Conservation (phyloP, 2,797 vertebrate species). For the Centroberyx gerrardi region DNA sequence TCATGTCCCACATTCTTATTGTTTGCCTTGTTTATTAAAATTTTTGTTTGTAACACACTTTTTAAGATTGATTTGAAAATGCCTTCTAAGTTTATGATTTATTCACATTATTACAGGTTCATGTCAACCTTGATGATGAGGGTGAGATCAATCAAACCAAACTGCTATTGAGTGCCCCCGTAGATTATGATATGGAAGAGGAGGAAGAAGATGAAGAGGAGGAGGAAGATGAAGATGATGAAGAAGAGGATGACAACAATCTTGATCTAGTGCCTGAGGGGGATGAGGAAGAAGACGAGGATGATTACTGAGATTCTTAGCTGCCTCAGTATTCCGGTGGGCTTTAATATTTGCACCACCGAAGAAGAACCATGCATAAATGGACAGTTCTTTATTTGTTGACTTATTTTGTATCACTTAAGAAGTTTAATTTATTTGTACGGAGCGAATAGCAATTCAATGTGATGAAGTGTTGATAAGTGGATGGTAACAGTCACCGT, state of each 20-base stretch:
- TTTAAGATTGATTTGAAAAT: neutral
- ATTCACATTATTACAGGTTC: slow-evolving; percentile 70
- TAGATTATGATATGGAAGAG: slow-evolving; percentile 85
- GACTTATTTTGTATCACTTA: slow-evolving; percentile 58
- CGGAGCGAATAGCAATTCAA: slow-evolving; percentile 14
- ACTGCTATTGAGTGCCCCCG: slow-evolving; percentile 87
- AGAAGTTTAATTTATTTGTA: slow-evolving; percentile 76
- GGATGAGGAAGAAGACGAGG: slow-evolving; percentile 78
- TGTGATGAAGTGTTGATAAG: slow-evolving; percentile 8
- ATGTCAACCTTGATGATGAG: slow-evolving; percentile 93
- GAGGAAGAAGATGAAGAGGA: slow-evolving; percentile 83
- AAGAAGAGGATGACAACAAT: slow-evolving; percentile 76
- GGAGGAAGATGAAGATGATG: slow-evolving; percentile 68
- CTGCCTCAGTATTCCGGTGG: slow-evolving; percentile 33
- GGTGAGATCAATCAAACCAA: slow-evolving; percentile 94
- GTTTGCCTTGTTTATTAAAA: neutral
- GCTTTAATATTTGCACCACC: slow-evolving; percentile 50
- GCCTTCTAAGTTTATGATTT: neutral
- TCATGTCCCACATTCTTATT: neutral
- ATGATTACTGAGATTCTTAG: slow-evolving; percentile 78
- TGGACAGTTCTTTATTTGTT: slow-evolving; percentile 51
- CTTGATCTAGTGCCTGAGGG: slow-evolving; percentile 80
- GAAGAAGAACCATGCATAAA: slow-evolving; percentile 44
- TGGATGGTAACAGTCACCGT: slow-evolving; percentile 52
- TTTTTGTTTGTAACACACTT: neutral